Base-by-base conservation (phyloP, 1,140 invertebrate genomes). In the Zaprionus gabonicus region DNA sequence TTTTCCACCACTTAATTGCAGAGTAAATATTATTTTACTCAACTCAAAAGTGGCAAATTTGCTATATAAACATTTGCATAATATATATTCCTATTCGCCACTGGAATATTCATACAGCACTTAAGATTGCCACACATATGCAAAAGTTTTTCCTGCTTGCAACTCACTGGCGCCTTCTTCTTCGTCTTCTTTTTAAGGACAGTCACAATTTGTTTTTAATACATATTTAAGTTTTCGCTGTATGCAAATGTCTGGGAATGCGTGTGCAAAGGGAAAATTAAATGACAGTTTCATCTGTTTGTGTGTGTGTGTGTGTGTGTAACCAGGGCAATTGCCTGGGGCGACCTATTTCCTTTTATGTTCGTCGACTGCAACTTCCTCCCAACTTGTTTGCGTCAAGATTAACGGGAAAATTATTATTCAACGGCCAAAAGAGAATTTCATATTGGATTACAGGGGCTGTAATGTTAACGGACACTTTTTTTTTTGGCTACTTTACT, bases 261-360 rank as follows among this genome's bases (percentile, higher is more conserved):
- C 41, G 23, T 64, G 25, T 27, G 64, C 17, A 73, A 67, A 68
- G 71, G 34, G 56, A 68, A 73, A 73, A 68, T 67, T 59, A 69
- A 69, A 74, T 69, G 58, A 74, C 57, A 46, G 27, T 59, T 62
- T 46, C 36, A 57, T 34, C 46, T 55, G 56, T 73, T 55, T 73
- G 71, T 68, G 41, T 73, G 59, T 73, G 71, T 73, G 71, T 55
- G 56, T 73, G 71, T 68, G 41, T 73, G 59, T 73, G 71, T 62
- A 68, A 51, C 17, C 44, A 23, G 13, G 31, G 23, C 41, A 31
- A 63, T 58, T 59, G 46, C 71, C 64, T 44, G 56, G 59, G 49
- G 65, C 34, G 65, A 74, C 49, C 71, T 53, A 28, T 67, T 74
- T 69, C 44, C 49, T 36, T 60, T 41, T 60, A 36, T 62, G 57